Base-by-base conservation (phyloP, 2,797 vertebrate species). In the Esox lucius region DNA sequence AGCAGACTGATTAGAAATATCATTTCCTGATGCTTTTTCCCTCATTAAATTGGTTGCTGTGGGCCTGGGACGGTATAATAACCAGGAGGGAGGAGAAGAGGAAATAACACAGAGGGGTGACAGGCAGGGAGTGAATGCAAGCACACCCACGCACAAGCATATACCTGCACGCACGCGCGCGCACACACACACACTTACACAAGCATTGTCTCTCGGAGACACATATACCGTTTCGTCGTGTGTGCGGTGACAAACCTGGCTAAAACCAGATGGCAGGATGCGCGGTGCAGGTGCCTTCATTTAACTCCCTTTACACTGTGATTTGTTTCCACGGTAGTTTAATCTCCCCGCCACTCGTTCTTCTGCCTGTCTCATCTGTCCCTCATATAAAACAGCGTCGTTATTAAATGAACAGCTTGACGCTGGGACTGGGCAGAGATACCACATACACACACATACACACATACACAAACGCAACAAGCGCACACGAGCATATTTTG, bases 1-100 rank as follows among this genome's bases (percentile, higher is more conserved):
- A 46, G 68, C 75, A 66, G 83, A 83, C 89, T 92, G 92, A 92
- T 93, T 92, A 90, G 85, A 91, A 92, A 91, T 89, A 91, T 92
- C 46, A 92, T 93, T 91, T 92, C 91, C 91, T 91, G 88, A 86
- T 53, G 78, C 85, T 78, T 76, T 79, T 70, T 78, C 77, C 65
- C 75, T 81, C 80, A 89, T 87, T 90, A 87, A 89, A 90, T 76
- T 75, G 82, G 75, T 72, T 19, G 0, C 76, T 61, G 76, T 35
- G 35, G 51, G 31, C 49, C 78, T 28, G 68, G 81, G 81, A 48
- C 8, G 42, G 42, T 65, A 19, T 73, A 73, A 73, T 66, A 73
- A 73, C 51, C 61, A 49, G 72, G 77, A 7, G 70, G 68, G 76
- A 80, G 78, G 75, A 68, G 67, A 56, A 59, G 79, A 59, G 77